These are phyloP conservation scores for Pampus argenteus DNA, from an alignment of 2,797 vertebrate genomes.

Conservation along the genomic window DNA sequence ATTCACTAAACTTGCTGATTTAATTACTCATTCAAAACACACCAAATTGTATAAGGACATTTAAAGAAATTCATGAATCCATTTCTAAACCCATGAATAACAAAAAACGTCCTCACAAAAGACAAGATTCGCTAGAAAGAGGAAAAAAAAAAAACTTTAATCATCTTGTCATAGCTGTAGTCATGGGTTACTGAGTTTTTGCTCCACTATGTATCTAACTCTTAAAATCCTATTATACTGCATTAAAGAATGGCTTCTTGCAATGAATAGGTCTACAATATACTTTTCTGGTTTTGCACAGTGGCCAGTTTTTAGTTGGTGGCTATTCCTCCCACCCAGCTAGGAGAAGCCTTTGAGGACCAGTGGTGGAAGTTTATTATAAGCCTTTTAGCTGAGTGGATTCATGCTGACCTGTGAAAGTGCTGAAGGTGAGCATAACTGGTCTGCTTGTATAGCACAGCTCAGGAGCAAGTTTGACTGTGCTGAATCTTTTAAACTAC, in stretches of 20 bases:
- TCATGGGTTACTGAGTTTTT: slow-evolving; percentile 46
- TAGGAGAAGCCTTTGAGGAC: slow-evolving; percentile 57
- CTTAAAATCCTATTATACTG: slow-evolving; percentile 65
- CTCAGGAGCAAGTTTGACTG: slow-evolving; percentile 43
- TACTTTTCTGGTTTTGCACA: slow-evolving; percentile 63
- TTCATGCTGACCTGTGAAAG: slow-evolving; percentile 72
- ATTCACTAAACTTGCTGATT: not conserved
- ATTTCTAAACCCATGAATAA: slow-evolving; percentile 25
- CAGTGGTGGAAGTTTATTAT: slow-evolving; percentile 70
- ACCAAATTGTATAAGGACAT: not conserved
- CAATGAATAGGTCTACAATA: slow-evolving; percentile 68
- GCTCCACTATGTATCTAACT: slow-evolving; percentile 40
- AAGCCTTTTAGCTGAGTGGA: slow-evolving; percentile 71
- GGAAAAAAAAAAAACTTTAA: slow-evolving; percentile 25
- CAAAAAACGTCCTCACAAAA: slow-evolving; percentile 32
- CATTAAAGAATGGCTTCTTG: slow-evolving; percentile 55
- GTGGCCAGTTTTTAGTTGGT: slow-evolving; percentile 60
- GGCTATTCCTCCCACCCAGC: slow-evolving; percentile 55
- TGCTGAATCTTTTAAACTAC: slow-evolving; percentile 44
- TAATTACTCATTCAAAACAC: not conserved
- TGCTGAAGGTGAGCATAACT: slow-evolving; percentile 53
- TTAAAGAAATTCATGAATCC: slow-evolving; percentile 11
- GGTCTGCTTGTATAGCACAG: slow-evolving; percentile 43
- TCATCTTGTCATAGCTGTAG: slow-evolving; percentile 51
- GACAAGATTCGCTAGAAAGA: slow-evolving; percentile 16